Base-by-base conservation (phyloP, 2,113 vertebrate species). In the Barbus barbus region DNA sequence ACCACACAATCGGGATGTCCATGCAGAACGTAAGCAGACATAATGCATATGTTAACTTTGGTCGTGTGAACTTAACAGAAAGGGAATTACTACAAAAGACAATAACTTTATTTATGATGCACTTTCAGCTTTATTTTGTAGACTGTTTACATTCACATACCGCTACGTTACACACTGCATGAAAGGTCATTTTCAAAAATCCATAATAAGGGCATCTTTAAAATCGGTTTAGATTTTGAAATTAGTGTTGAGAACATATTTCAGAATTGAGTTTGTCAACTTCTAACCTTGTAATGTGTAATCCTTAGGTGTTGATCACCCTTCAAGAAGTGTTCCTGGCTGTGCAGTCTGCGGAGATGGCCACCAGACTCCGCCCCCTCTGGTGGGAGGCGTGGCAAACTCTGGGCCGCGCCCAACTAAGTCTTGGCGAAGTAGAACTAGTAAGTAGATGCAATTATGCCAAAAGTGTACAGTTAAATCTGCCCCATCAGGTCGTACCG, bases 321-420 rank as follows among this genome's bases (percentile, higher is more conserved):
- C 93, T 98, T 82, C 96, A 96, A 84, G 96, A 98, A 87, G 95
- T 96, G 90, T 99, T 99, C 82, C 97, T 95, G 67, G 98, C 97
- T 1, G 97, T 99, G 61, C 95, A 96, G 89, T 96, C 97, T 11
- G 97, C 97, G 46, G 97, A 98, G 94, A 96, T 93, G 94, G 96
- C 96, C 11, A 94, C 97, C 51, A 96, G 96, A 89, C 91, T 96
- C 85, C 95, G 95, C 69, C 95, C 96, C 18, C 92, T 93, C 53
- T 98, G 96, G 89, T 99, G 97, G 96, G 96, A 97, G 86, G 96
- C 95, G 46, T 97, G 97, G 97, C 98, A 97, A 88, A 99, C 97
- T 46, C 88, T 99, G 89, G 98, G 98, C 69, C 96, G 97, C 9
- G 96, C 97, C 11, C 98, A 99, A 88, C 95, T 99, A 87, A 96